Percentiles rank a stretch among this genome's conserved stretches.
Conservation (phyloP, 2,888 invertebrate species). For the Agrochola macilenta region DNA sequence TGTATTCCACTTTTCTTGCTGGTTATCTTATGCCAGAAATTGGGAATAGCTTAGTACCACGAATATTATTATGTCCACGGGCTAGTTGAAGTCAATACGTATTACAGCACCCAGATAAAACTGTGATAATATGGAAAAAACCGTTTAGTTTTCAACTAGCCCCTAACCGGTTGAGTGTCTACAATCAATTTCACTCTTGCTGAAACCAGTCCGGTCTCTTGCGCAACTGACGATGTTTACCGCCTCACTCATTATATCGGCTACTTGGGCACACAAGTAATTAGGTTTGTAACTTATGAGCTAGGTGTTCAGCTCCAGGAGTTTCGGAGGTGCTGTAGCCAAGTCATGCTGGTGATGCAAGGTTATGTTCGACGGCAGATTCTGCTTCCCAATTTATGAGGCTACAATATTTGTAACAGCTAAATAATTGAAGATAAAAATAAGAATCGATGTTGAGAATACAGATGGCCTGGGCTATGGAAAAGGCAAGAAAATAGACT, state of each 20-base stretch:
- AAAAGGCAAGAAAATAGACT: neutral
- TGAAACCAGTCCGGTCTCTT: conserved; percentile 60
- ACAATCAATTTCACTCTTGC: conserved; percentile 64
- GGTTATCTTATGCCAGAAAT: too few species aligned
- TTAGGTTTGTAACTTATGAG: conserved; percentile 2
- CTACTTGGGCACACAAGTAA: conserved; percentile 21
- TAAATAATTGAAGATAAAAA: neutral
- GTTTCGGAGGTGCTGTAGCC: neutral
- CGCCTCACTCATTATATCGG: conserved; percentile 38
- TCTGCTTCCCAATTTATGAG: too few species aligned
- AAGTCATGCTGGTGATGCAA: neutral
- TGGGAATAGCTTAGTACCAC: neutral
- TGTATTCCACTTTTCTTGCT: too few species aligned
- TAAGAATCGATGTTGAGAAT: neutral
- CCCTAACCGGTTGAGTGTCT: conserved; percentile 48
- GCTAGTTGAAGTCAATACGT: neutral
- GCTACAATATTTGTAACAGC: too few species aligned
- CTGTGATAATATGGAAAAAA: conserved; percentile 45
- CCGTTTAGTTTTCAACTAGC: conserved; percentile 44
- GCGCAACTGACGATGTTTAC: conserved; percentile 42
- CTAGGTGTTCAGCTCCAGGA: neutral
- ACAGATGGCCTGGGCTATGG: neutral
- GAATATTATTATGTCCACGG: neutral
- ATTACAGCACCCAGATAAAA: conserved; percentile 22
- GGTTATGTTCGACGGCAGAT: neutral